Evolutionary conservation across 1,140 invertebrate species (phyloP).

Genomic region (Hetaerina americana): DNA sequence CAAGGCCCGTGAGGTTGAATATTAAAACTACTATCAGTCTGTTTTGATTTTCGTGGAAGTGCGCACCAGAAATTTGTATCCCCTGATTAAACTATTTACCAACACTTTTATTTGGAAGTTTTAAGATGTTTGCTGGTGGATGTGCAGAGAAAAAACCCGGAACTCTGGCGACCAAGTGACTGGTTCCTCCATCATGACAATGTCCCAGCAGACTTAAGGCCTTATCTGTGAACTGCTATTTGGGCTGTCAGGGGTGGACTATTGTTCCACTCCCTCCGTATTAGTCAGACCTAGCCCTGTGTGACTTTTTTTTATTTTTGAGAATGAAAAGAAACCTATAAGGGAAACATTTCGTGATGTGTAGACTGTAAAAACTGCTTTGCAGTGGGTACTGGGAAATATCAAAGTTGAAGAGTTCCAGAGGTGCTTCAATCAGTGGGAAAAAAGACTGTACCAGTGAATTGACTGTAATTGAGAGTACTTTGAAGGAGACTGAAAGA

Average conservation of each 20-base stretch:
- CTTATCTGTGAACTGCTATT: constrained; percentile 2
- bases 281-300: constrained; percentile 7
- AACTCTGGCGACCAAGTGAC: constrained; percentile 5
- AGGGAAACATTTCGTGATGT: constrained; percentile 11
- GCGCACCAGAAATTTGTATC: too few relatives aligned
- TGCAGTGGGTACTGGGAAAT: neutral
- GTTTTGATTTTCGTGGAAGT: too few relatives aligned
- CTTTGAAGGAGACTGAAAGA: constrained; percentile 3
- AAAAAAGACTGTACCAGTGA: neutral
- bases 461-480: constrained; percentile 7
- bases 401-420: constrained; percentile 7
- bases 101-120: neutral
- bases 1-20: too few relatives aligned
- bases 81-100: too few relatives aligned
- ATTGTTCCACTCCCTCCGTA: constrained; percentile 2
- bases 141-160: neutral
- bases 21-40: too few relatives aligned
- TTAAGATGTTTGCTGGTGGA: neutral
- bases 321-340: constrained; percentile 5
- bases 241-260: constrained; percentile 9
- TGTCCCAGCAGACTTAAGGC: constrained; percentile 6
- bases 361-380: constrained; percentile 6
- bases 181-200: constrained; percentile 7
- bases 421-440: constrained; percentile 7
- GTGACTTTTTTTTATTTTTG: constrained; percentile 7